Conservation (phyloP, 1,140 invertebrate species). For the Arctopsyche grandis region DNA sequence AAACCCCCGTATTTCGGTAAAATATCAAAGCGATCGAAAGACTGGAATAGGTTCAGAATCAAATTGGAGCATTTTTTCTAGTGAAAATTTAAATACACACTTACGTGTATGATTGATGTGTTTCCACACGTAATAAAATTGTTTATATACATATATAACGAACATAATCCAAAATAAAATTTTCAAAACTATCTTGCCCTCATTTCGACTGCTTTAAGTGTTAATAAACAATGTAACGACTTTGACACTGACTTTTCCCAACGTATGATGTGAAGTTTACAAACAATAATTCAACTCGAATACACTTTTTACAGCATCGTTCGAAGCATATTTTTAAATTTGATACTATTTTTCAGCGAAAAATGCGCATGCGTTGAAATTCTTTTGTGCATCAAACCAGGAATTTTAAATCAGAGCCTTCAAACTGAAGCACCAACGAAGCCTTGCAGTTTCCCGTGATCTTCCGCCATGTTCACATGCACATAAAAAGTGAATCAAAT, state of each 20-base stretch:
- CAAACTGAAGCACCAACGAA: constrained; percentile 5
- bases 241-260: no score
- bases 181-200: background rate
- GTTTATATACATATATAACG: background rate
- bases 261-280: no score
- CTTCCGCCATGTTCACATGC: constrained; percentile 3
- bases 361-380: background rate
- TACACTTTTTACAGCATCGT: no score
- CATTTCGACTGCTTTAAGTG: background rate
- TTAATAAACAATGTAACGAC: no score
- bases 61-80: no score
- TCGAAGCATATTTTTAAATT: no score
- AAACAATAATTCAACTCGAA: no score
- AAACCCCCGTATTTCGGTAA: no score
- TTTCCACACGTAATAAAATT: background rate
- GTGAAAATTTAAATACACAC: no score
- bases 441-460: constrained; percentile 10
- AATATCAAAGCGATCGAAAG: no score
- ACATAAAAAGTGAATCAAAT: background rate
- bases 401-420: constrained; percentile 8
- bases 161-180: background rate
- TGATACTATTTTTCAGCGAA: no score
- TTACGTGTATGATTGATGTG: background rate
- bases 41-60: no score
- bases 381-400: background rate